A percentile compares a stretch with the other conserved stretches of the same genome.
Evolutionary conservation across 1,140 invertebrate genomes (phyloP).

Genomic region (Drosophila auraria): DNA sequence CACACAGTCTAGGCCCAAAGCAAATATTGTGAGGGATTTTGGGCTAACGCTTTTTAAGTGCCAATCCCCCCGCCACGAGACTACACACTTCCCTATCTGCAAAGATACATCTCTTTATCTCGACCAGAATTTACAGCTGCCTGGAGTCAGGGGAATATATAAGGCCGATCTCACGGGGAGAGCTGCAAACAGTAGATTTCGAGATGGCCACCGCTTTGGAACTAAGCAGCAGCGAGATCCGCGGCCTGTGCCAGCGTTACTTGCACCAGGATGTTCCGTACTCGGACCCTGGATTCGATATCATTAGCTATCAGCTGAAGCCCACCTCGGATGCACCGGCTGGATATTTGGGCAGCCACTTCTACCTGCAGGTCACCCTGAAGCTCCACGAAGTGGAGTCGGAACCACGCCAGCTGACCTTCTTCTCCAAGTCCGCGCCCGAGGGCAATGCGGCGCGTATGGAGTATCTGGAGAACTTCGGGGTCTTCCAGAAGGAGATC

Average conservation of each 20-base stretch:
- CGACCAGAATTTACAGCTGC: conserved; percentile 32
- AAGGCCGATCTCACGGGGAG: background rate
- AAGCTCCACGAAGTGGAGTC: conserved; percentile 29
- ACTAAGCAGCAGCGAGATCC: conserved; percentile 84
- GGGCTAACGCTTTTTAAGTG: conserved; percentile 4
- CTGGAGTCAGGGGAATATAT: conserved; percentile 42
- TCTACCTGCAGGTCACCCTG: conserved; percentile 60
- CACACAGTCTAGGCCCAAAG: conserved; percentile 15
- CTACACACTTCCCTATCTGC: background rate
- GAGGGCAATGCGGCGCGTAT: conserved; percentile 73
- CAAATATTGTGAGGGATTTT: conserved; percentile 33
- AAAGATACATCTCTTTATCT: conserved; percentile 34
- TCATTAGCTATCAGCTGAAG: conserved; percentile 64
- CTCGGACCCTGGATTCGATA: conserved; percentile 46
- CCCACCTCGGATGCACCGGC: conserved; percentile 77
- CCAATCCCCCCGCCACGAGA: background rate
- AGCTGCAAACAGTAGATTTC: conserved; percentile 40
- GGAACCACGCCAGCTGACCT: conserved; percentile 66
- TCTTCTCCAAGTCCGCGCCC: conserved; percentile 86
- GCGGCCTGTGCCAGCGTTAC: conserved; percentile 85
- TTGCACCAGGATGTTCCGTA: conserved; percentile 74
- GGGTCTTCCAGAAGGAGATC: conserved; percentile 86
- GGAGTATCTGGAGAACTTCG: conserved; percentile 85
- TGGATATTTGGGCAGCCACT: conserved; percentile 86
- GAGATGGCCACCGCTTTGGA: conserved; percentile 86